A percentile compares a stretch with the other conserved stretches of the same genome.
phyloP scores from a whole-genome alignment of 2,888 invertebrate species.

The Pristionchus maxplancki region DNA sequence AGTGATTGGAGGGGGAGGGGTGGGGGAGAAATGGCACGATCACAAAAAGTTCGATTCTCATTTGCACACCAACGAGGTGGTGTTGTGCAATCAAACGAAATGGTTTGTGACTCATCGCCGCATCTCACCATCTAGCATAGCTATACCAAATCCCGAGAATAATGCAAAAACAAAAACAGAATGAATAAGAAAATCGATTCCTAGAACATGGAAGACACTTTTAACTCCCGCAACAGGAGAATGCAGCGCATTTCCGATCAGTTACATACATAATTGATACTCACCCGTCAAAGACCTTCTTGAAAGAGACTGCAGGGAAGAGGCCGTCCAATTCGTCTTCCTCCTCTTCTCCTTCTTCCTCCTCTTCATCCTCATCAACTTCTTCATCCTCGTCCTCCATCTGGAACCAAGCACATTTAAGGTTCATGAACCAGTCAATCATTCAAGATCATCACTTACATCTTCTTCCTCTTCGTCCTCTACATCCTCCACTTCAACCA shows the following conservation, averaged over 20 bases:
- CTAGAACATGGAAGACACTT: not conserved
- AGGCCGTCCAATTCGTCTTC: not conserved
- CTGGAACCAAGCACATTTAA: not conserved
- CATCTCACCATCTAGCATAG: not conserved
- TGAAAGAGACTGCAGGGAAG: constrained; percentile 18
- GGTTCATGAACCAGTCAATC: not conserved
- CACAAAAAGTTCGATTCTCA: constrained; percentile 16
- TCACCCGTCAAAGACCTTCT: constrained; percentile 40
- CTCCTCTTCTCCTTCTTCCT: not conserved
- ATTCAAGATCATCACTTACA: not conserved
- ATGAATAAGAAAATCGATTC: not conserved
- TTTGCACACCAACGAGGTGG: not conserved
- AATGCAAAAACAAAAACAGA: not conserved
- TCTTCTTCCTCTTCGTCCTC: constrained; percentile 35
- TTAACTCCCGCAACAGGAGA: not conserved
- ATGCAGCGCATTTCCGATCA: not conserved
- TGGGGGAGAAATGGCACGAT: not conserved
- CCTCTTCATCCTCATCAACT: constrained; percentile 45
- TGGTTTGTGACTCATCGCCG: not conserved
- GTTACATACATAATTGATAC: not conserved
- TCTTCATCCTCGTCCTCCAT: constrained; percentile 42
- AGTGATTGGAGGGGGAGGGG: not conserved
- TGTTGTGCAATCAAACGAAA: constrained; percentile 6
- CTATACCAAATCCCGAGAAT: not conserved
- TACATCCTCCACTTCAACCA: not conserved